phyloP scores from a whole-genome alignment of 2,797 vertebrate species.

The Gymnocypris eckloni region DNA sequence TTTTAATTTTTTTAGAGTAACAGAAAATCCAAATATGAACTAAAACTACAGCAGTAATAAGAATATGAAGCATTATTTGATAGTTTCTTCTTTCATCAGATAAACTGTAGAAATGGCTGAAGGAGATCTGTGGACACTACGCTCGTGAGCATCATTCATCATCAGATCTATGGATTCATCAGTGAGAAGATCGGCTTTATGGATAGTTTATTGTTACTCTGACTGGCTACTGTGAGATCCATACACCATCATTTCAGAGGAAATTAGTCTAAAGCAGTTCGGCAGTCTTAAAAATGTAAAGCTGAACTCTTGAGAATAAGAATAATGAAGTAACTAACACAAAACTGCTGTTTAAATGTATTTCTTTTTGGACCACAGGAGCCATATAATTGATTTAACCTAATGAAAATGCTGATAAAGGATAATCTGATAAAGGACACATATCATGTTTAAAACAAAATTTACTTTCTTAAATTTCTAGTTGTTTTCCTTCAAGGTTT shows the following conservation, averaged over 20 bases:
- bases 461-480: background rate
- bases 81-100: conserved; percentile 55
- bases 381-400: background rate
- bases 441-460: too few relatives aligned
- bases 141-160: background rate
- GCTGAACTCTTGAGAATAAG: background rate
- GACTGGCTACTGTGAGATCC: background rate
- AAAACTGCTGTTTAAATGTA: background rate
- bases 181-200: accelerated
- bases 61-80: background rate
- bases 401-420: background rate
- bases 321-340: background rate
- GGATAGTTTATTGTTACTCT: too few relatives aligned
- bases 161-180: conserved; percentile 64
- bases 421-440: background rate
- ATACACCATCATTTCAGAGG: background rate
- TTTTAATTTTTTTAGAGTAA: background rate
- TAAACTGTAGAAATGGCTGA: conserved; percentile 60
- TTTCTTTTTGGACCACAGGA: background rate
- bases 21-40: background rate
- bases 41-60: background rate
- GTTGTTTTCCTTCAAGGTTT: background rate
- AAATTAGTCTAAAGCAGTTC: background rate
- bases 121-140: conserved; percentile 55
- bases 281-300: background rate